Evolutionary conservation across 2,797 vertebrate genomes (phyloP).

Genomic region (Thamnophis elegans): DNA sequence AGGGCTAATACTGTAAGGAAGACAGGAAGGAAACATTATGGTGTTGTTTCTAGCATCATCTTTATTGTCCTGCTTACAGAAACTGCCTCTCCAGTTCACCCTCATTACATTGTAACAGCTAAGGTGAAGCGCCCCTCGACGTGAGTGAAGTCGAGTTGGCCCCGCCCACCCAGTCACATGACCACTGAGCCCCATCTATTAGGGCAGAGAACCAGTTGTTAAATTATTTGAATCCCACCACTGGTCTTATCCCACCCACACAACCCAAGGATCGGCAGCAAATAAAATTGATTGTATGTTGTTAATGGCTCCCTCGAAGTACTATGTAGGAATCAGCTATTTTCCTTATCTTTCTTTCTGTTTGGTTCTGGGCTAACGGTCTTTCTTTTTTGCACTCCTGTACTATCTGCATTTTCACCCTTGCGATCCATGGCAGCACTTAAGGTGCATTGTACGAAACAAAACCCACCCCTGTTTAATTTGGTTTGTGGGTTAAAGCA

Average conservation of each 20-base stretch:
- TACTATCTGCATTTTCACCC: background rate
- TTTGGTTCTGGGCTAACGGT: background rate
- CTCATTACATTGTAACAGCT: no score
- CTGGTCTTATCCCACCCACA: background rate
- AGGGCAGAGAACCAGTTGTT: no score
- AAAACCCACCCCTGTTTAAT: constrained; percentile 35
- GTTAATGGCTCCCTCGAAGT: background rate
- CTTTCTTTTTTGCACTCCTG: background rate
- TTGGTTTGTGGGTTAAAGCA: constrained; percentile 46
- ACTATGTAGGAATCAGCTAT: background rate
- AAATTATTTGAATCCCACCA: no score
- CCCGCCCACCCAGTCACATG: no score
- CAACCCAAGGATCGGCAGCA: background rate
- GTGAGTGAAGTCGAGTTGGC: no score
- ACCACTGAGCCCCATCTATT: no score
- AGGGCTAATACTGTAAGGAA: no score
- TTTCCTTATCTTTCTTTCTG: background rate
- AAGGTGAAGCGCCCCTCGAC: no score
- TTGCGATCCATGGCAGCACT: constrained; percentile 15
- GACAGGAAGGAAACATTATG: no score
- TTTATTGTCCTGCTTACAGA: no score
- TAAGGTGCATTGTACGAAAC: constrained; percentile 35
- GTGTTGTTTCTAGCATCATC: no score
- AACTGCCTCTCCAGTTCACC: no score
- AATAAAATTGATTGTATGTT: background rate